Evolutionary conservation across 2,797 vertebrate genomes (phyloP).

Genomic region (Platalea minor): DNA sequence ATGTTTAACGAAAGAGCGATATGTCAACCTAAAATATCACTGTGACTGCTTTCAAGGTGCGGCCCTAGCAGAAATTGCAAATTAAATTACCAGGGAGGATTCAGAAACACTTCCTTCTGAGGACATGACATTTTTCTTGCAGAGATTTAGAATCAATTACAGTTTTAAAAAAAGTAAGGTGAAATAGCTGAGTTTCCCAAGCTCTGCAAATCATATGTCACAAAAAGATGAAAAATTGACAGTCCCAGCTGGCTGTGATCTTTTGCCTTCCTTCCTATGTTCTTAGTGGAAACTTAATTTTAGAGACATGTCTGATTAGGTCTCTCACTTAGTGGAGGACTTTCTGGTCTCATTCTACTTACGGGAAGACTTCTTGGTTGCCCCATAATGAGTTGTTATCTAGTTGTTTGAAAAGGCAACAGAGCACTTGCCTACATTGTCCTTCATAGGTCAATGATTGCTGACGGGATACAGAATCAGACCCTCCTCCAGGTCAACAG

Average conservation of each 20-base stretch:
- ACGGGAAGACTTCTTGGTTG: background rate
- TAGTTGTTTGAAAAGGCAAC: background rate
- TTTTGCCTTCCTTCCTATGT: background rate
- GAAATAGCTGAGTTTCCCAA: background rate
- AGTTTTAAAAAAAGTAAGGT: background rate
- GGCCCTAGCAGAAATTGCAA: background rate
- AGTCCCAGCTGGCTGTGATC: background rate
- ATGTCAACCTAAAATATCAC: background rate
- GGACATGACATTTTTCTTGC: background rate
- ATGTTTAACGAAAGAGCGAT: background rate
- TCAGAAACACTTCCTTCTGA: background rate
- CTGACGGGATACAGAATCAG: background rate
- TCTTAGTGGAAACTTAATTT: background rate
- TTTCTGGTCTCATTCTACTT: background rate
- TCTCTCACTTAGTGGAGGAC: background rate
- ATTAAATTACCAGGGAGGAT: background rate
- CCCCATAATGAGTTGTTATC: background rate
- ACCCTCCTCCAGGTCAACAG: background rate
- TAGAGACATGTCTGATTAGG: background rate
- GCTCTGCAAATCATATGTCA: background rate
- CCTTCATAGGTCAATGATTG: background rate
- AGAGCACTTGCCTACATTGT: background rate
- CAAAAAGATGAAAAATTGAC: background rate
- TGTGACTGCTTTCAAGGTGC: background rate
- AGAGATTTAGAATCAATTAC: background rate